A percentile compares a stretch with the other conserved stretches of the same genome.
These are phyloP conservation scores for Tryphoninae sp. DNA, from an alignment of 2,888 invertebrate genomes.

Conservation along the genomic window DNA sequence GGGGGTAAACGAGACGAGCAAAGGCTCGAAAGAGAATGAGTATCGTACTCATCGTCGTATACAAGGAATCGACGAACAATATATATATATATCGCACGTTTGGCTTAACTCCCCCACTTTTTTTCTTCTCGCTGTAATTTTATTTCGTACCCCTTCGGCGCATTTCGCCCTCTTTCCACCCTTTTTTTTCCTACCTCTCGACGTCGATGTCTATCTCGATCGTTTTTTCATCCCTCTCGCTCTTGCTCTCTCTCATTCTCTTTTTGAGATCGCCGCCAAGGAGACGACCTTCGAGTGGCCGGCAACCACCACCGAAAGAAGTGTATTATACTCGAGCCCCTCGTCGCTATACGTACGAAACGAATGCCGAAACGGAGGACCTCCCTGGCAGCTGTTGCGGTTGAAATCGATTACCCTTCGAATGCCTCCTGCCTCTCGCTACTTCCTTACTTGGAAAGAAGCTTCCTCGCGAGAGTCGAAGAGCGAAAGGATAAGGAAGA, in stretches of 20 bases:
- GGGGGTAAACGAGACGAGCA: not conserved
- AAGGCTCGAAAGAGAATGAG: conserved; percentile 22
- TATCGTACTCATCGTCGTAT: conserved; percentile 20
- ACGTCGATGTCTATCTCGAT: conserved; percentile 36
- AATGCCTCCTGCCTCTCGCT: conserved; percentile 33
- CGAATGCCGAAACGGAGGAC: conserved; percentile 38
- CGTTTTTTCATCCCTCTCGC: conserved; percentile 27
- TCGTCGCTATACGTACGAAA: conserved; percentile 6
- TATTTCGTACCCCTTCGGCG: conserved; percentile 40
- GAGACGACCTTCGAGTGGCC: conserved; percentile 45
- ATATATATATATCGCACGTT: conserved; percentile 12
- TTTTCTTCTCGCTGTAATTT: conserved; percentile 30
- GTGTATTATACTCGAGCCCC: conserved; percentile 31
- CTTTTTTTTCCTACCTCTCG: conserved; percentile 28
- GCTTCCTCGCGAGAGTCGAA: conserved; percentile 14
- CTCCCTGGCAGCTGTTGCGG: conserved; percentile 59
- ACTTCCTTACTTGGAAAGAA: conserved; percentile 5
- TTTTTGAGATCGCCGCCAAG: conserved; percentile 20
- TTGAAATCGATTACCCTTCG: conserved; percentile 59
- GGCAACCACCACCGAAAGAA: conserved; percentile 47
- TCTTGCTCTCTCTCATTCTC: not conserved
- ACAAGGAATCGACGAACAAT: not conserved
- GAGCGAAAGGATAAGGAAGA: conserved; percentile 46
- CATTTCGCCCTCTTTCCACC: not conserved
- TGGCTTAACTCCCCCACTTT: conserved; percentile 21